Conservation (phyloP, 1,140 invertebrate genomes). For the Aradophagus sp. region DNA sequence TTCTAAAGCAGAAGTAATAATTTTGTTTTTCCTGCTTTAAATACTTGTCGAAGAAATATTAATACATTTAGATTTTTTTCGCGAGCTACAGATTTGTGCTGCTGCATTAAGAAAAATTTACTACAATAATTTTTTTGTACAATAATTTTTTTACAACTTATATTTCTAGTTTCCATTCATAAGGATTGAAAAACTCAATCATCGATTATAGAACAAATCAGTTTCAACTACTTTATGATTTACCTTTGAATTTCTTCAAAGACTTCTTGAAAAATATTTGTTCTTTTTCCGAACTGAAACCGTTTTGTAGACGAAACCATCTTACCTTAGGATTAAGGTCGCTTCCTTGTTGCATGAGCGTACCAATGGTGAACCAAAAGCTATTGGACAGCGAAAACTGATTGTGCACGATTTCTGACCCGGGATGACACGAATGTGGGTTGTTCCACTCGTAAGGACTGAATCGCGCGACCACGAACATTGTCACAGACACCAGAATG, state of each 20-base stretch:
- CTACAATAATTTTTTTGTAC: no score
- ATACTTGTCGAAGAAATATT: slow-evolving; percentile 3
- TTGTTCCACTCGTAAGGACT: slow-evolving; percentile 89
- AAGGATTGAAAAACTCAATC: no score
- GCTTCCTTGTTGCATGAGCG: slow-evolving; percentile 88
- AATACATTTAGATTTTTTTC: slow-evolving; percentile 9
- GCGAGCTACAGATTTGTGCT: no score
- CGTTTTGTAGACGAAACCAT: no score
- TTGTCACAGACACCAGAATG: slow-evolving; percentile 85
- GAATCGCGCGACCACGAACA: slow-evolving; percentile 88
- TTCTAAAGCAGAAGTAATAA: slow-evolving; percentile 6
- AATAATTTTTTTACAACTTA: no score
- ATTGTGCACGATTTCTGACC: slow-evolving; percentile 76
- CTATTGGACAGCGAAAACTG: slow-evolving; percentile 84
- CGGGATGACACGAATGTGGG: slow-evolving; percentile 80
- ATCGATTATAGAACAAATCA: no score
- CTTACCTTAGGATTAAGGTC: slow-evolving; percentile 82
- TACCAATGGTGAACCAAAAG: slow-evolving; percentile 88
- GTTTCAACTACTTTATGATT: no score
- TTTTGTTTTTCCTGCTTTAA: slow-evolving; percentile 2
- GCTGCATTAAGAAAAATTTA: no score
- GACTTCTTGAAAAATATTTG: no score
- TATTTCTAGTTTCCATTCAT: no score
- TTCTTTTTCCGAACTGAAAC: no score
- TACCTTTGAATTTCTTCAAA: no score